These are phyloP conservation scores for Festucalex cinctus DNA, from an alignment of 2,113 vertebrate genomes.

Conservation along the genomic window DNA sequence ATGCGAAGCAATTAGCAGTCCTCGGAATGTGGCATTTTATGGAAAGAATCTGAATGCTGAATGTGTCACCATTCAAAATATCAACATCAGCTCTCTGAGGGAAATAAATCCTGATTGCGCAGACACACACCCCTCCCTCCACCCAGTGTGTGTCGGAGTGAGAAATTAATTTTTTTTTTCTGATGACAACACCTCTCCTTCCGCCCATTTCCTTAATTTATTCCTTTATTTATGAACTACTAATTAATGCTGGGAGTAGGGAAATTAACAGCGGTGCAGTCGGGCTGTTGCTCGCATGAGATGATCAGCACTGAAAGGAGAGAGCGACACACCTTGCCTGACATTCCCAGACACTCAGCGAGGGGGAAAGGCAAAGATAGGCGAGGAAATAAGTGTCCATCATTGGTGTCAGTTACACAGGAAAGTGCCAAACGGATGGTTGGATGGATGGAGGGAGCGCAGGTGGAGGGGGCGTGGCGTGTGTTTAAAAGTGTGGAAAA, in stretches of 20 bases:
- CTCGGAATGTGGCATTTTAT: background rate
- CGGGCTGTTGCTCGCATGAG: slow-evolving; percentile 46
- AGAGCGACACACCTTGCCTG: slow-evolving; percentile 25
- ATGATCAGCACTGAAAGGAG: slow-evolving; percentile 52
- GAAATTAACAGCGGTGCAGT: slow-evolving; percentile 74
- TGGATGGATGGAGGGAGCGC: background rate
- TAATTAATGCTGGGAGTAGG: slow-evolving; percentile 70
- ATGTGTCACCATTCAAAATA: background rate
- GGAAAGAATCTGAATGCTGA: background rate
- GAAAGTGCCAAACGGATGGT: slow-evolving; percentile 6
- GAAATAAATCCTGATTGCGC: slow-evolving; percentile 45
- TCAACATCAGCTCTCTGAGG: slow-evolving; percentile 43
- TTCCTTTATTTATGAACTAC: slow-evolving; percentile 76
- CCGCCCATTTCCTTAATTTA: slow-evolving; percentile 70
- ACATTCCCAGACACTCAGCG: slow-evolving; percentile 12
- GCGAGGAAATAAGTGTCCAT: slow-evolving; percentile 35
- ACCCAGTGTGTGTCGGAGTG: slow-evolving; percentile 74
- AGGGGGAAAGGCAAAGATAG: slow-evolving; percentile 8
- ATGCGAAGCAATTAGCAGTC: background rate
- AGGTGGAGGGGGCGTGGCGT: slow-evolving; percentile 21
- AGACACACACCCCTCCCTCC: slow-evolving; percentile 41
- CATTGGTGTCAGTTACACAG: slow-evolving; percentile 17
- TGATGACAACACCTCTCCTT: slow-evolving; percentile 75
- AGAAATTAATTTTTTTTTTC: slow-evolving; percentile 77
- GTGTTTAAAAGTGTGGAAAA: slow-evolving; percentile 23